Base-by-base conservation (phyloP, 1,140 invertebrate genomes). In the Cherax quadricarinatus region DNA sequence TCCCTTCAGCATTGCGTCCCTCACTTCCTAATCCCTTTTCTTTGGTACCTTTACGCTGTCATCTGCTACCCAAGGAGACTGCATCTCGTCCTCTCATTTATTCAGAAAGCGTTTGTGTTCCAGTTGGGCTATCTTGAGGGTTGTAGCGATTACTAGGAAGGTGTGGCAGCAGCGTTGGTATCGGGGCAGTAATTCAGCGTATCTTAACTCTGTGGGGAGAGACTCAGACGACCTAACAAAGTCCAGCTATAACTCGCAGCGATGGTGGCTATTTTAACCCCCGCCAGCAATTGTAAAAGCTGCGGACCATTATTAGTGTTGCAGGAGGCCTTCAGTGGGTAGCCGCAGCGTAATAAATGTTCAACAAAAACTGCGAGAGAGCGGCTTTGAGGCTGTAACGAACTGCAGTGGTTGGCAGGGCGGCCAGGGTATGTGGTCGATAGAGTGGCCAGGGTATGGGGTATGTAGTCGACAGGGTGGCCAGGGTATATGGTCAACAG, bases 131-230 rank as follows among this genome's bases (percentile, higher is more conserved):
- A 75, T 75, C 70, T 9, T 7, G 70, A 12, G 3, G n/a, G n/a
- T 9, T 75, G 70, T 24, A 21, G 16, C 48, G 79, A 81, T 84
- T 84, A 84, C 82, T 4, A 41, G n/a, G n/a, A 24, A 84, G 57
- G 21, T n/a, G 81, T 6, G 82, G 53, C n/a, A n/a, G 82, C n/a
- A 57, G 30, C 57, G 30, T n/a, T 24, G 12, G 30, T 85, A 85
- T 85, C 83, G 60, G 24, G 49, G 86, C 53, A 48, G 49, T 87
- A 87, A 87, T 24, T 87, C 86, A 87, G 51, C 51, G 24, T 88
- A 88, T 88, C 86, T 66, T 48, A 81, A 41, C 86, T 81, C 51
- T 88, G 86, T 30, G 86, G 86, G 75, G 75, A 21, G 86, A 51
- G 86, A 88, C 10, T 41, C 49, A 30, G 75, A 53, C 48, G 82